These are phyloP conservation scores for Petaurus breviceps DNA, from an alignment of 2,113 vertebrate species.

Conservation along the genomic window DNA sequence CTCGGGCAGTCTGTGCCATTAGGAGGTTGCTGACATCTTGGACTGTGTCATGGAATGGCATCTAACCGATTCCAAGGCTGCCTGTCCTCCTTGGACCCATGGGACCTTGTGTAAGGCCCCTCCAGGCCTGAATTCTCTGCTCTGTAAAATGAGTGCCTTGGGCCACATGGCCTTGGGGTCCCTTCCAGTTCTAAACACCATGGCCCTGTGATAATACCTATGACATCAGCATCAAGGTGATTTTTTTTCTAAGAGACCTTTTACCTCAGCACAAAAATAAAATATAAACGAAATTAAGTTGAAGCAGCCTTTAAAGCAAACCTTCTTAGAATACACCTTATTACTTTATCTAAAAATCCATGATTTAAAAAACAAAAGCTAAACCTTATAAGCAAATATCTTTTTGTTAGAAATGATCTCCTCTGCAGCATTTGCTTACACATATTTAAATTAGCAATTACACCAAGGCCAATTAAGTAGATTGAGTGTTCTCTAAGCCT, in stretches of 20 bases:
- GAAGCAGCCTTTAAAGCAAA: not conserved
- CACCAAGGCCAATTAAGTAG: fast-evolving
- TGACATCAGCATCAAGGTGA: not conserved
- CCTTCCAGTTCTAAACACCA: not conserved
- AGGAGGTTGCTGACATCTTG: not conserved
- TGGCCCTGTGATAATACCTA: not conserved
- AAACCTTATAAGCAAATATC: not conserved
- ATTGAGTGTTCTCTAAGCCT: not conserved
- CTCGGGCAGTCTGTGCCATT: not conserved
- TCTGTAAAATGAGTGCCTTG: not conserved
- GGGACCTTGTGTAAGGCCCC: not conserved
- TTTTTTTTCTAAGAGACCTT: not conserved
- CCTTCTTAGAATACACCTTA: not conserved
- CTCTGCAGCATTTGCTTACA: fast-evolving
- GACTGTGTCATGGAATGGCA: not conserved
- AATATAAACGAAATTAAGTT: not conserved
- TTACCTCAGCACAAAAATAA: not conserved
- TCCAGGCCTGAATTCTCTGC: not conserved
- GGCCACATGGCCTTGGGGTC: not conserved
- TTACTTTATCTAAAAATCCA: not conserved
- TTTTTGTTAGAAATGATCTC: not conserved
- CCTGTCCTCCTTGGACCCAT: not conserved
- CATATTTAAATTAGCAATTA: fast-evolving
- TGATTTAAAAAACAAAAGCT: not conserved
- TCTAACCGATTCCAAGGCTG: not conserved